Evolutionary conservation across 2,888 invertebrate genomes (phyloP).

Genomic region (Spodoptera littoralis): DNA sequence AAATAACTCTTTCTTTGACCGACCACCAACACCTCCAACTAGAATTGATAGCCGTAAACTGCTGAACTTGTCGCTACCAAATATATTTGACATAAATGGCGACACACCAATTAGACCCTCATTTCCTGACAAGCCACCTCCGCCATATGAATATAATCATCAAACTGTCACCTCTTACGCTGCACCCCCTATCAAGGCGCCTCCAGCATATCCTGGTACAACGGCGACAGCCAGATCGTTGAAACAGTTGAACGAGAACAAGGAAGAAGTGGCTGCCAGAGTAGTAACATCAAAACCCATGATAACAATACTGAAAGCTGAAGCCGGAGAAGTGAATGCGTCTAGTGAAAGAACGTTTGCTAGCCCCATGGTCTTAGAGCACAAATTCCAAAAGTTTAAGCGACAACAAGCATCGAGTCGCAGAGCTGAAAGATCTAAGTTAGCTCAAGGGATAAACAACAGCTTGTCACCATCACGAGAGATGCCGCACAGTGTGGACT

Average conservation of each 20-base stretch:
- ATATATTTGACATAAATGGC: conserved; percentile 80
- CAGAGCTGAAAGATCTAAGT: conserved; percentile 90
- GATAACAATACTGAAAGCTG: conserved; percentile 93
- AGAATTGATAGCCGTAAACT: conserved; percentile 90
- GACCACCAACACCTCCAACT: conserved; percentile 92
- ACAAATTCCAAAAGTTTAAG: conserved; percentile 85
- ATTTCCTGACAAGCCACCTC: conserved; percentile 89
- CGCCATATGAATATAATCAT: conserved; percentile 91
- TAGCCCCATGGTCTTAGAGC: conserved; percentile 85
- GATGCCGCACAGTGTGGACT: conserved; percentile 77
- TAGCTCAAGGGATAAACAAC: conserved; percentile 84
- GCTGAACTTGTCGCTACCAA: conserved; percentile 82
- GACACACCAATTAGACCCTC: conserved; percentile 62
- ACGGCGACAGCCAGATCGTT: conserved; percentile 59
- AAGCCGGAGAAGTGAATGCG: conserved; percentile 91
- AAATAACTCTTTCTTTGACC: conserved; percentile 85
- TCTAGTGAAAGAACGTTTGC: conserved; percentile 89
- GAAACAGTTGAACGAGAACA: conserved; percentile 73
- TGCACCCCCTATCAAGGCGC: conserved; percentile 85
- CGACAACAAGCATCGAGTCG: conserved; percentile 88
- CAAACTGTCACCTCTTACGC: conserved; percentile 84
- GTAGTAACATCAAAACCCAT: conserved; percentile 94
- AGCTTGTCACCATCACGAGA: conserved; percentile 85
- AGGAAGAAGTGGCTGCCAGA: conserved; percentile 92
- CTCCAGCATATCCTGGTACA: conserved; percentile 91